A percentile compares a stretch with the other conserved stretches of the same genome.
Evolutionary conservation across 2,888 invertebrate species (phyloP).

Genomic region (Amphipyra tragopoginis): DNA sequence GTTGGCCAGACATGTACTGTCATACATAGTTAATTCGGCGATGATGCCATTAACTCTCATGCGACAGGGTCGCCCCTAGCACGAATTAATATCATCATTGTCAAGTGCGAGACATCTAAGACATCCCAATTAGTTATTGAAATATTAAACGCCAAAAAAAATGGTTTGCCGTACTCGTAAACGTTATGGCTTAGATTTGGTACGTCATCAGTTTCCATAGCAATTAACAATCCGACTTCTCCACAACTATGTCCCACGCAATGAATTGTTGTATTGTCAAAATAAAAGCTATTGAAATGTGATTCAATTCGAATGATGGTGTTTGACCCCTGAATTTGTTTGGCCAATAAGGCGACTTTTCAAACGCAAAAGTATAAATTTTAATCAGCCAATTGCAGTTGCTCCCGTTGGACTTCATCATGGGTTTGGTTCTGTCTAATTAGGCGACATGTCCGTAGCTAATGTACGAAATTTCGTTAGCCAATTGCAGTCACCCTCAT

Average conservation of each 20-base stretch:
- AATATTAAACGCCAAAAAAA: too few species aligned
- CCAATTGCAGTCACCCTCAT: background rate
- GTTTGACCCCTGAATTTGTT: too few species aligned
- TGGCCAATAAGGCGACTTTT: slow-evolving; percentile 6
- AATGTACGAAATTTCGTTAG: too few species aligned
- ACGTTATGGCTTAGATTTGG: too few species aligned
- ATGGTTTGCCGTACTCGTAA: too few species aligned
- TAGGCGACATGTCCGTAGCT: background rate
- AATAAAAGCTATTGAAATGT: too few species aligned
- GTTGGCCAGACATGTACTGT: slow-evolving; percentile 8
- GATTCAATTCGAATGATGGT: too few species aligned
- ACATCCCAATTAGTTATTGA: background rate
- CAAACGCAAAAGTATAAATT: slow-evolving; percentile 4
- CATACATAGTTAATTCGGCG: slow-evolving; percentile 18
- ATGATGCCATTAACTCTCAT: slow-evolving; percentile 23
- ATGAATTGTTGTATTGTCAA: too few species aligned
- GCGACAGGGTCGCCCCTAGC: background rate
- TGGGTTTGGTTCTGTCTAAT: background rate
- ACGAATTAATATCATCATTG: background rate
- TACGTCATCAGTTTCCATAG: too few species aligned
- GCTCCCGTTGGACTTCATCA: background rate
- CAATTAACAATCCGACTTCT: too few species aligned
- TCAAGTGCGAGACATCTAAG: background rate
- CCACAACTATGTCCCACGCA: too few species aligned
- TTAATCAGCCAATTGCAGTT: background rate